Evolutionary conservation across 2,888 invertebrate genomes (phyloP).

Genomic region (Caenorhabditis wallacei): DNA sequence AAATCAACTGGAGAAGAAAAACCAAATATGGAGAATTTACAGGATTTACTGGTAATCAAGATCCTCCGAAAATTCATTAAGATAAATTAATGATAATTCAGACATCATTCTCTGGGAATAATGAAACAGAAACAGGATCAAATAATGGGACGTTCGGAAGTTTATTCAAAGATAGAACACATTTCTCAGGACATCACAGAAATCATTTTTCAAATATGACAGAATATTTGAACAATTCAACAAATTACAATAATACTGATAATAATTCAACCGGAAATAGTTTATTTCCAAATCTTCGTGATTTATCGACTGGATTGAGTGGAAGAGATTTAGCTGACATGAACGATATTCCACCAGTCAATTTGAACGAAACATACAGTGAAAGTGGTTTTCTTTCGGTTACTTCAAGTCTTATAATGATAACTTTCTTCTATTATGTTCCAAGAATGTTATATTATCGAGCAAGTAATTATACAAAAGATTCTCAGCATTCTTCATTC

Average conservation of each 20-base stretch:
- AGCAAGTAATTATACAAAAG: neutral
- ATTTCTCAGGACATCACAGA: neutral
- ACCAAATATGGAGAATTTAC: neutral
- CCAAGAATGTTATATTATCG: conserved; percentile 43
- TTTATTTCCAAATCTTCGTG: neutral
- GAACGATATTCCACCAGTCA: neutral
- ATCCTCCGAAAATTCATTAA: neutral
- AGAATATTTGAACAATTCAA: neutral
- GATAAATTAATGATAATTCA: neutral
- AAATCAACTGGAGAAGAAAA: neutral
- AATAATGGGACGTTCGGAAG: neutral
- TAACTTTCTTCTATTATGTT: conserved; percentile 45
- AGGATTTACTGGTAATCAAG: neutral
- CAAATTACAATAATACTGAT: no score
- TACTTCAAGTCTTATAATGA: neutral
- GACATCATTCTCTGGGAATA: neutral
- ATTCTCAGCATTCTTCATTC: conserved; percentile 25
- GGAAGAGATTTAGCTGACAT: neutral
- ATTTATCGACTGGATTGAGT: neutral
- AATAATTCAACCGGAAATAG: neutral
- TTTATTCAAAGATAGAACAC: neutral
- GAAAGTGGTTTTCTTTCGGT: neutral
- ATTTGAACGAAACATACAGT: conserved; percentile 3
- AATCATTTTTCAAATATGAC: neutral
- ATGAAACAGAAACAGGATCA: neutral